Evolutionary conservation across 1,140 invertebrate species (phyloP).

Genomic region (Ptiloglossa arizonensis): DNA sequence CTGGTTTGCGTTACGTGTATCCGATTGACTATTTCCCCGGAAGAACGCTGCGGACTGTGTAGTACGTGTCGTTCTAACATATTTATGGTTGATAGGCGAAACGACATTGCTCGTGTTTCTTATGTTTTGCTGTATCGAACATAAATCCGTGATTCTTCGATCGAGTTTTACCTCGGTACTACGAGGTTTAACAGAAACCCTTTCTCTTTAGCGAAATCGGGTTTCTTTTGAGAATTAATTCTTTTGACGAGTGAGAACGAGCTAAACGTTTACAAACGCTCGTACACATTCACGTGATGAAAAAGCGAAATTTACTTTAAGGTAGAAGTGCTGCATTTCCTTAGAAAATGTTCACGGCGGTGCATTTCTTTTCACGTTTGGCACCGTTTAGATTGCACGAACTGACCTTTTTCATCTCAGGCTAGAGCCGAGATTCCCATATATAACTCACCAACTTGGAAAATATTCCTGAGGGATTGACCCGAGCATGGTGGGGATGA

Average conservation of each 20-base stretch:
- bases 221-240: background rate
- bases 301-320: background rate
- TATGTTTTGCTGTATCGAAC: background rate
- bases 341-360: too few relatives aligned
- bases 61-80: constrained; percentile 10
- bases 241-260: background rate
- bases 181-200: background rate
- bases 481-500: too few relatives aligned
- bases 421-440: too few relatives aligned
- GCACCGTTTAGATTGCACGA: too few relatives aligned
- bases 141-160: background rate
- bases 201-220: too few relatives aligned
- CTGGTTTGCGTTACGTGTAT: background rate
- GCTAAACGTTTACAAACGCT: background rate
- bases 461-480: too few relatives aligned
- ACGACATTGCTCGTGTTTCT: constrained; percentile 12
- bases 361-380: too few relatives aligned
- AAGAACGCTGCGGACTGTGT: background rate
- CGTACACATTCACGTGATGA: background rate
- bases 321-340: too few relatives aligned
- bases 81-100: constrained; percentile 41
- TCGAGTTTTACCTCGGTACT: background rate
- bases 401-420: too few relatives aligned
- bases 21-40: background rate
- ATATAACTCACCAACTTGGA: too few relatives aligned